Percentiles rank a stretch among this genome's conserved stretches.
phyloP scores from a whole-genome alignment of 23 tunicate species.

The Oikopleura dioica region DNA sequence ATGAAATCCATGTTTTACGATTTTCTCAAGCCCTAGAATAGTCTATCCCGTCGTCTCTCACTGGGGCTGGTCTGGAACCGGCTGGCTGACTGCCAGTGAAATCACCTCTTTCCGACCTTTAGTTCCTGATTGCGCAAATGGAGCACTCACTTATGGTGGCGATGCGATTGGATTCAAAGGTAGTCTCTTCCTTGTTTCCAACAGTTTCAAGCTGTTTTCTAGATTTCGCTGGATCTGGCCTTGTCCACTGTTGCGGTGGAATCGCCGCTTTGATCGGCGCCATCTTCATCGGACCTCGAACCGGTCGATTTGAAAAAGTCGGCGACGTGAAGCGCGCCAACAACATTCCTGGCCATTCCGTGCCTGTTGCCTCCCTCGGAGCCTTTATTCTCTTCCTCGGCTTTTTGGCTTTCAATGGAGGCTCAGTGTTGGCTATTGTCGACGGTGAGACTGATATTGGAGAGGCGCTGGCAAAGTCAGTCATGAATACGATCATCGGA shows the following conservation, averaged over 20 bases:
- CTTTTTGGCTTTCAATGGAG: slow-evolving; percentile 28
- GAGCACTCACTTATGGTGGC: too few species aligned
- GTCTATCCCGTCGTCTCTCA: slow-evolving; percentile 84
- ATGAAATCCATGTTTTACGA: too few species aligned
- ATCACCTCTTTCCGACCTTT: too few species aligned
- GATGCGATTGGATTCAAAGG: too few species aligned
- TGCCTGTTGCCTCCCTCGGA: slow-evolving; percentile 16
- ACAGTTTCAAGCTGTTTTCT: too few species aligned
- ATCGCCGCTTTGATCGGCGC: slow-evolving; percentile 55
- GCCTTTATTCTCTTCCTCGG: slow-evolving; percentile 28
- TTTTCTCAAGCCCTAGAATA: too few species aligned
- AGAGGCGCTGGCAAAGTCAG: slow-evolving; percentile 12
- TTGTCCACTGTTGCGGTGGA: slow-evolving; percentile 59
- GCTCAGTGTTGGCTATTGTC: slow-evolving; percentile 15
- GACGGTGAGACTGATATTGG: slow-evolving; percentile 13
- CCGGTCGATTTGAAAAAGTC: slow-evolving; percentile 47
- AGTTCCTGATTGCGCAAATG: too few species aligned
- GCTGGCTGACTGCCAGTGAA: slow-evolving; percentile 52
- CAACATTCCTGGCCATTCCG: slow-evolving; percentile 3
- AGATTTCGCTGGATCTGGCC: slow-evolving; percentile 18
- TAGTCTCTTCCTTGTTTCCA: too few species aligned
- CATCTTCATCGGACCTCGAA: slow-evolving; percentile 31
- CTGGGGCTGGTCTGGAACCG: slow-evolving; percentile 80
- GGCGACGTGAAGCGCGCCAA: too few species aligned
- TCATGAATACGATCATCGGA: slow-evolving; percentile 22